Base-by-base conservation (phyloP, 2,888 invertebrate species). In the Luperina nickerlii region DNA sequence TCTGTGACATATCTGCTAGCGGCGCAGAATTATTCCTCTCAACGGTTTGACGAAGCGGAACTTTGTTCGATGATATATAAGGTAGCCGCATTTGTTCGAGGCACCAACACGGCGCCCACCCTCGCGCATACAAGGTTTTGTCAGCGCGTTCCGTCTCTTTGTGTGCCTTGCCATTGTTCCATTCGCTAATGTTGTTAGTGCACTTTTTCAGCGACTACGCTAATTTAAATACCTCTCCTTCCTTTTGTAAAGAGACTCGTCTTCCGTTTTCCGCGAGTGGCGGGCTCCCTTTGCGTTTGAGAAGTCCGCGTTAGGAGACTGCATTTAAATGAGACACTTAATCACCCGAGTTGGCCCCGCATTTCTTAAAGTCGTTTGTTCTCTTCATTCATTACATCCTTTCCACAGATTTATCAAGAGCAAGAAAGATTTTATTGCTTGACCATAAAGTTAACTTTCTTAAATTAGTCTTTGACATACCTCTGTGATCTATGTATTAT, bases 261-360 rank as follows among this genome's bases (percentile, higher is more conserved):
- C 96, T 97, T 97, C 97, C 97, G 96, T 95, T 97, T 96, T 94
- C 97, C 95, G 94, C 94, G 94, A 95, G 94, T 91, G 92, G 93
- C 91, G 92, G 92, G 92, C 92, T 95, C 96, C 95, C 95, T 96
- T 96, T 96, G 95, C 96, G 95, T 96, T 96, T 95, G 95, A 95
- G 95, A 95, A 95, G 95, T 94, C 95, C 94, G 94, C 94, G 94
- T 94, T 92, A 94, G 94, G 95, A 95, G 96, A 96, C 96, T 97
- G 96, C 96, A 96, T 97, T 96, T 97, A 97, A 96, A 97, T 97
- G 96, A 96, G 96, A 96, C 95, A 97, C 96, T 97, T 96, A 96
- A 96, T 97, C 96, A 97, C 95, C 94, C 94, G 94, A 95, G 94
- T 95, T 95, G 95, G 95, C 93, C 95, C 94, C 94, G 93, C 94